Percentiles rank a stretch among this genome's conserved stretches.
Evolutionary conservation across 2,113 vertebrate genomes (phyloP).

Genomic region (Panthera uncia): DNA sequence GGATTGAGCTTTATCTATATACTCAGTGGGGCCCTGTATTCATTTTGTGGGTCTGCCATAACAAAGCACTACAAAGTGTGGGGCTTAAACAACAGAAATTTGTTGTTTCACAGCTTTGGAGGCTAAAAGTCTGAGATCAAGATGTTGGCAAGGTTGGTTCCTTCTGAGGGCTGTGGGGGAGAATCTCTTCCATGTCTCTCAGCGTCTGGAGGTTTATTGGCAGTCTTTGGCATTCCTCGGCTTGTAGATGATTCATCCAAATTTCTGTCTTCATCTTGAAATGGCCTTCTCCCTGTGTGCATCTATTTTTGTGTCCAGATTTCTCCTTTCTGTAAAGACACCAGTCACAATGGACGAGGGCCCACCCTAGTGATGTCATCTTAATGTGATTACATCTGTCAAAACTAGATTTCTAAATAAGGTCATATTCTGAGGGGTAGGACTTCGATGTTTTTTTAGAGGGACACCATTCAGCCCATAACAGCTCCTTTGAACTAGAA

Average conservation of each 20-base stretch:
- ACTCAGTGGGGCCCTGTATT: neutral
- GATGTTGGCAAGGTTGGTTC: neutral
- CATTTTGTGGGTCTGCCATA: neutral
- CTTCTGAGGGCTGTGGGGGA: neutral
- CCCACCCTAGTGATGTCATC: neutral
- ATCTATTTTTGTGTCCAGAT: neutral
- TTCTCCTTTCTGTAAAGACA: neutral
- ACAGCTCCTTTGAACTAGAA: neutral
- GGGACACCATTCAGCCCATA: neutral
- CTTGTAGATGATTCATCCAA: neutral
- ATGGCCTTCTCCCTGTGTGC: neutral
- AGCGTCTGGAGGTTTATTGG: neutral
- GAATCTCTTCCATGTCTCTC: neutral
- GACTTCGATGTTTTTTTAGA: neutral
- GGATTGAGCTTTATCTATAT: neutral
- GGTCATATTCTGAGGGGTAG: neutral
- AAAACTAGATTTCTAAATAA: neutral
- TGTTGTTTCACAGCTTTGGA: neutral
- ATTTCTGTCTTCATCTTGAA: neutral
- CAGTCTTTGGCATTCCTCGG: neutral
- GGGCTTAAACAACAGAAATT: neutral
- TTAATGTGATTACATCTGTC: neutral
- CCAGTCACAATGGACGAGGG: neutral
- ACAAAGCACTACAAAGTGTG: neutral
- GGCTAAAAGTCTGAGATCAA: neutral